phyloP scores from a whole-genome alignment of 2,888 invertebrate genomes.

The Drosophila mayaguana region DNA sequence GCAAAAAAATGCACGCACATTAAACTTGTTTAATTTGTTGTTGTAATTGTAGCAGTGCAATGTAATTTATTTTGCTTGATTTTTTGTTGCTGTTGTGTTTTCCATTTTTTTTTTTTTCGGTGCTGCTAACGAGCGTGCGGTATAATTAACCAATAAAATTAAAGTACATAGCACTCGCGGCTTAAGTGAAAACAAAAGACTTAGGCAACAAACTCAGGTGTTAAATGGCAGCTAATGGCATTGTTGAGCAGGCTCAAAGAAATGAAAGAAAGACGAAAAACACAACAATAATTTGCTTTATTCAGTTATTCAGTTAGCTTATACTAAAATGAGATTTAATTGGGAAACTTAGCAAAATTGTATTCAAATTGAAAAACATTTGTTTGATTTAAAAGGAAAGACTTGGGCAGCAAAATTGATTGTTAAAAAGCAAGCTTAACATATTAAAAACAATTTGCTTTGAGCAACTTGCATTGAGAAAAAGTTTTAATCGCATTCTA shows the following conservation, averaged over 20 bases:
- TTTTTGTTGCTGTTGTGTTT: conserved; percentile 16
- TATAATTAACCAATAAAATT: conserved; percentile 67
- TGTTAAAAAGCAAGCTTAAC: neutral
- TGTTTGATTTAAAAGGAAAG: conserved; percentile 48
- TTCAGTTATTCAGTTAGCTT: conserved; percentile 2
- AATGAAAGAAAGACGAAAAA: neutral
- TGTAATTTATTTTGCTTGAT: conserved; percentile 59
- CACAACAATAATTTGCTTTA: conserved; percentile 1
- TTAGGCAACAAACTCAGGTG: conserved; percentile 57
- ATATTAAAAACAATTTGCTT: neutral
- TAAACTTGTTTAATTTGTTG: conserved; percentile 63
- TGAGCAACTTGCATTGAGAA: neutral
- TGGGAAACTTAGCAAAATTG: no score
- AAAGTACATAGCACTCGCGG: conserved; percentile 25
- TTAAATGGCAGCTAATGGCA: conserved; percentile 46
- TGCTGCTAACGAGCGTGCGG: conserved; percentile 64
- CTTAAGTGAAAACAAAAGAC: conserved; percentile 73
- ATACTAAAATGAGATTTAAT: neutral
- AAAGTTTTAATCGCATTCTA: neutral
- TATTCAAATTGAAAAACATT: neutral
- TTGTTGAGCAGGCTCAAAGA: neutral
- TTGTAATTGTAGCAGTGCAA: conserved; percentile 67
- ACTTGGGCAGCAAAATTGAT: conserved; percentile 45
- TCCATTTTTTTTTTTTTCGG: conserved; percentile 22
- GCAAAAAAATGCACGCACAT: conserved; percentile 67